Conservation (phyloP, 2,113 vertebrate genomes). For the Ptychochromis oligacanthus region DNA sequence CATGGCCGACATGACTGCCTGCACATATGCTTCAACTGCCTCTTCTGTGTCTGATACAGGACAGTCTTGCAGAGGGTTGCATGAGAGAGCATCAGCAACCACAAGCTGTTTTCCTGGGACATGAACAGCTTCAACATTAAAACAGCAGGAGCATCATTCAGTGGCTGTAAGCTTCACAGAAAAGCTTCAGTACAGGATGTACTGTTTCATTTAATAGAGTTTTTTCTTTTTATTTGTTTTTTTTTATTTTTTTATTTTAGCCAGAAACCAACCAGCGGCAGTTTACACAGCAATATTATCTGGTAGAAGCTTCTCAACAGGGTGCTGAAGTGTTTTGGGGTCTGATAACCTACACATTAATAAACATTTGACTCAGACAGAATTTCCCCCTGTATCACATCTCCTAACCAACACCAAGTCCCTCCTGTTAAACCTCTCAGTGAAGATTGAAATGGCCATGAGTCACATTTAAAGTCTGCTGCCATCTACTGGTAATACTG, state of each 20-base stretch:
- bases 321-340: background rate
- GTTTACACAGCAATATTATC: background rate
- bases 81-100: background rate
- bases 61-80: background rate
- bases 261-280: background rate
- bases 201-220: too few relatives aligned
- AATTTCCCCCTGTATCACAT: too few relatives aligned
- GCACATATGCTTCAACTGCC: background rate
- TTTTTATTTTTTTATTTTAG: too few relatives aligned
- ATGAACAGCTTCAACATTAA: background rate
- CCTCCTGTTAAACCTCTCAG: too few relatives aligned
- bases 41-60: background rate
- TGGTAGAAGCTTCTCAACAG: background rate
- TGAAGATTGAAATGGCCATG: too few relatives aligned
- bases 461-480: too few relatives aligned
- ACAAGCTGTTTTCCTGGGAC: background rate
- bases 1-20: background rate
- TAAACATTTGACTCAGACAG: background rate
- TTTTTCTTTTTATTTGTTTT: background rate
- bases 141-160: background rate
- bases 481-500: too few relatives aligned
- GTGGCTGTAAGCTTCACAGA: background rate
- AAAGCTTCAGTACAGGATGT: background rate
- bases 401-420: too few relatives aligned
- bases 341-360: fast-evolving